Evolutionary conservation across 2,797 vertebrate species (phyloP).

Genomic region (Sebastes aleutianus): DNA sequence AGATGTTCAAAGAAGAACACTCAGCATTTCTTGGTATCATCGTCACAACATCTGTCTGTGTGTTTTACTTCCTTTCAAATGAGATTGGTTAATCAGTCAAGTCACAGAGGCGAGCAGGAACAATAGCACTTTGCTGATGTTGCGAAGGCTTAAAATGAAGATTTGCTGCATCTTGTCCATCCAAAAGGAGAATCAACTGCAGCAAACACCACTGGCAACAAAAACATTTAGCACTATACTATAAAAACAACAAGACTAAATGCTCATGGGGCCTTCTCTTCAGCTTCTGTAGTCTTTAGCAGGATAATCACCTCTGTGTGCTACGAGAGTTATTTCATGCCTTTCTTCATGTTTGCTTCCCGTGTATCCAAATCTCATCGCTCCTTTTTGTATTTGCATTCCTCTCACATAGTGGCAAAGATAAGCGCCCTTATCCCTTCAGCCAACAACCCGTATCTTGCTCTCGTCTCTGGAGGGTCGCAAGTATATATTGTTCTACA

Average conservation of each 20-base stretch:
- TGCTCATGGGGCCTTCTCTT: conserved; percentile 36
- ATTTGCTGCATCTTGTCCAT: conserved; percentile 54
- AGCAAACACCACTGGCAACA: conserved; percentile 29
- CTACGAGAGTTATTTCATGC: conserved; percentile 37
- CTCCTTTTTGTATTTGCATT: conserved; percentile 51
- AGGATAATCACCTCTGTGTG: conserved; percentile 68
- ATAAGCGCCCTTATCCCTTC: conserved; percentile 66
- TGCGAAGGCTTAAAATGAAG: conserved; percentile 61
- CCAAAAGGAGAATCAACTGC: conserved; percentile 29
- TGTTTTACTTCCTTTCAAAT: conserved; percentile 47
- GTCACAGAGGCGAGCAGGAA: conserved; percentile 44
- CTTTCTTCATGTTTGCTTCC: conserved; percentile 51
- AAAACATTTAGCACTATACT: conserved; percentile 27
- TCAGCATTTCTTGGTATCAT: conserved; percentile 67
- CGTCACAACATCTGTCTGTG: conserved; percentile 64
- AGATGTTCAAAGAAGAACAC: conserved; percentile 56
- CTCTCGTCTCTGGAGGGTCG: conserved; percentile 59
- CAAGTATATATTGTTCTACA: conserved; percentile 62
- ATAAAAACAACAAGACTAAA: conserved; percentile 33
- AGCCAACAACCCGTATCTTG: conserved; percentile 57
- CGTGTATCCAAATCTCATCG: conserved; percentile 61
- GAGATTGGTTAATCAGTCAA: conserved; percentile 54
- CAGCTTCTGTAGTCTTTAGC: conserved; percentile 48
- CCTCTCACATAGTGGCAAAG: conserved; percentile 50
- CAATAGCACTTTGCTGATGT: conserved; percentile 53